Conservation (phyloP, 2,113 vertebrate genomes). For the Bothrops jararaca region DNA sequence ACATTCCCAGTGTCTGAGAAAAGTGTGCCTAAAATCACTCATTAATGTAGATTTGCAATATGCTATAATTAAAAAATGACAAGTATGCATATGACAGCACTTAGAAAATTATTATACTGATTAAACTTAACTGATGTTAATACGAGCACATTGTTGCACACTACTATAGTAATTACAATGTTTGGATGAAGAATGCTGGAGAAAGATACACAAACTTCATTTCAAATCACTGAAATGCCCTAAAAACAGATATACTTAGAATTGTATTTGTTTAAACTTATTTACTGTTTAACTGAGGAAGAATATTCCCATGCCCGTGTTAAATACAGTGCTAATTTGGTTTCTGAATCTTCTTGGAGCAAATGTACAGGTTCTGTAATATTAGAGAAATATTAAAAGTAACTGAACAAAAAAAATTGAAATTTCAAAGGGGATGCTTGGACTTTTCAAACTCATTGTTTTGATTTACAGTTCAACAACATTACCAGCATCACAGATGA, state of each 20-base stretch:
- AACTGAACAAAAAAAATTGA: not conserved
- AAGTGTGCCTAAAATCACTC: not conserved
- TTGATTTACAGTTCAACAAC: conserved; percentile 87
- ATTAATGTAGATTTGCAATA: not conserved
- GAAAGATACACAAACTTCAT: not conserved
- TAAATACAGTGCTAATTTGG: not conserved
- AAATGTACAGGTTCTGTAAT: not conserved
- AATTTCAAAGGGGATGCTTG: not conserved
- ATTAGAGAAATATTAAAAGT: not conserved
- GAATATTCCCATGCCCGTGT: not conserved
- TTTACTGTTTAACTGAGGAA: not conserved
- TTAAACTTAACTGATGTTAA: not conserved
- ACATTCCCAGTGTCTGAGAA: not conserved
- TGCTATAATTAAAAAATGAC: not conserved
- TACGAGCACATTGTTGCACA: not conserved
- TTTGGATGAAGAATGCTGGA: not conserved
- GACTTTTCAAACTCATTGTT: conserved; percentile 5
- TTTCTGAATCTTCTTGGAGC: not conserved
- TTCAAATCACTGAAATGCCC: not conserved
- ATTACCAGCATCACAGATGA: conserved; percentile 84
- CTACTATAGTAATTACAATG: not conserved
- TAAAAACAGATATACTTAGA: not conserved
- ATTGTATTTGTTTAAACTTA: not conserved
- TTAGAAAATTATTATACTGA: not conserved
- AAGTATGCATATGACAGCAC: not conserved